Evolutionary conservation across 2,888 invertebrate genomes (phyloP).

Genomic region (Arctia plantaginis): DNA sequence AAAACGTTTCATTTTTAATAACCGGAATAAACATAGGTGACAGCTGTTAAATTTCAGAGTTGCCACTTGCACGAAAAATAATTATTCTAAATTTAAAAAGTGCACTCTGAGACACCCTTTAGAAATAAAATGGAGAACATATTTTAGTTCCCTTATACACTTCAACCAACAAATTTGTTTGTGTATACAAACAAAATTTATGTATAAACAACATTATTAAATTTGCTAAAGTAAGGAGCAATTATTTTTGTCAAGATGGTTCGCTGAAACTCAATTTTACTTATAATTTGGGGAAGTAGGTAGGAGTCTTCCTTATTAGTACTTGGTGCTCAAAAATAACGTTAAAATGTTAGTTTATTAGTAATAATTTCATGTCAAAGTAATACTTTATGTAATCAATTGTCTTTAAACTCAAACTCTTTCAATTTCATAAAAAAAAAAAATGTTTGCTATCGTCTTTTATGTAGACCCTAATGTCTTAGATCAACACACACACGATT

Average conservation of each 20-base stretch:
- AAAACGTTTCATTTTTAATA: too few species aligned
- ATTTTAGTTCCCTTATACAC: neutral
- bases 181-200: neutral
- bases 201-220: neutral
- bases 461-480: too few species aligned
- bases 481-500: too few species aligned
- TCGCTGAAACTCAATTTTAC: constrained; percentile 36
- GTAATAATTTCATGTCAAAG: too few species aligned
- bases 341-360: too few species aligned
- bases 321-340: too few species aligned
- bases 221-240: neutral
- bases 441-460: too few species aligned
- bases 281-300: constrained; percentile 24
- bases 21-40: too few species aligned
- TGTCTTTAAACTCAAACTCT: neutral
- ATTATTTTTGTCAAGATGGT: neutral
- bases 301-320: neutral
- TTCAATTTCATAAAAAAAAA: neutral
- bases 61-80: too few species aligned
- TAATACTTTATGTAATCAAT: neutral
- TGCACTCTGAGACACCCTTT: too few species aligned
- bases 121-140: neutral
- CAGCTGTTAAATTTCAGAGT: too few species aligned
- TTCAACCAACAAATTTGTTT: neutral
- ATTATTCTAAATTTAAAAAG: too few species aligned